Base-by-base conservation (phyloP, 2,888 invertebrate genomes). In the Rotaria magnacalcarata region DNA sequence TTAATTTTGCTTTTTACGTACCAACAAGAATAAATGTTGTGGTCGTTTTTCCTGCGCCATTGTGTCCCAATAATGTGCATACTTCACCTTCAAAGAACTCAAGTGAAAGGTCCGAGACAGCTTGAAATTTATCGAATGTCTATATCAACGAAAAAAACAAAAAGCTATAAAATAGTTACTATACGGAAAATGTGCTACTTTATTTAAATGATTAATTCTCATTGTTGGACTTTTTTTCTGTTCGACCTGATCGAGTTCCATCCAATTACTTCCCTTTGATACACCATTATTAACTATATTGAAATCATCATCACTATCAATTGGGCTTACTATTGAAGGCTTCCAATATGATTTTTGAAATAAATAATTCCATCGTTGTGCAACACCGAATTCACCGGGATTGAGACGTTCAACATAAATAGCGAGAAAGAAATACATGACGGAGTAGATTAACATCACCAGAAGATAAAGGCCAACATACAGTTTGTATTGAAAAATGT, bases 371-470 rank as follows among this genome's bases (percentile, higher is more conserved):
- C 90, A 90, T 2, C 90, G 90, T 87, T 90, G 89, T 16, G 89
- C 87, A 41, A 89, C 88, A 56, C 90, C 91, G 89, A 89, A 90
- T 87, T 90, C 90, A 47, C 90, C 91, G 89, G 88, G 86, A 87
- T 89, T 89, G 41, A 91, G 89, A 87, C 89, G 89, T 54, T 90
- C 88, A 87, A 91, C 88, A 87, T 91, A 91, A 90, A 91, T 91
- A 14, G 90, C 91, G n/a, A 92, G 88, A 4, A 91, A 85, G 60
- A 90, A 89, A 87, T 91, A 92, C 58, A 90, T 88, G 14, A 88
- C 87, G 8, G 89, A 89, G 87, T 91, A 91, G 84, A 91, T 89
- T 8, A 90, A 86, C 90, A 92, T 90, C 89, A 91, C 24, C 5
- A 85, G 50, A 14, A 86, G n/a, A 21, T 74, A 41, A 16, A 85